Base-by-base conservation (phyloP, 2,113 vertebrate genomes). In the Tautogolabrus adspersus region DNA sequence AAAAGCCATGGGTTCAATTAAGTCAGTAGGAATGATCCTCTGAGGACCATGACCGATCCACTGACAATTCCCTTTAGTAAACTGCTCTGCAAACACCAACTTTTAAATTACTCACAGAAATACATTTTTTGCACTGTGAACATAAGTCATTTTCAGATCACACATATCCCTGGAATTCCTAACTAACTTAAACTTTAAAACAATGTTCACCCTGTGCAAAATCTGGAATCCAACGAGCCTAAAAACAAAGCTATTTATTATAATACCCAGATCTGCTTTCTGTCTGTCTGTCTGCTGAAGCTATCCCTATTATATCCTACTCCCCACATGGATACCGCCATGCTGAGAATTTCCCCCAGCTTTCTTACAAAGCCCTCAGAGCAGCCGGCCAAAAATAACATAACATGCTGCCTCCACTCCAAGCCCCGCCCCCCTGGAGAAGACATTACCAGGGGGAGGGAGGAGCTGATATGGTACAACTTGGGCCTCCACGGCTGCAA, bases 371-470 rank as follows among this genome's bases (percentile, higher is more conserved):
- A 89, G 86, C 91, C 89, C 82, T 85, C 69, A 70, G 88, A 89
- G 89, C 85, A 85, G 88, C 83, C 66, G 18, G 89, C 93, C 92
- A 94, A 92, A 93, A 93, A 94, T 93, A 93, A 93, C 89, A 93
- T 69, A 79, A 91, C 90, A 90, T 88, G 86, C 79, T 72, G 81
- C 83, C 87, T 92, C 82, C 42, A 51, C 82, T 87, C 68, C 64
- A 30, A 60, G 77, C 77, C 83, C 89, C 84, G 19, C 88, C 79
- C 75, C 84, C 77, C 87, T 84, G 90, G 79, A 84, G 88, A 90
- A 88, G 83, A 74, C 84, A 84, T 87, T 84, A 87, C 72, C 34
- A 66, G 79, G 74, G 54, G 10, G 75, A 56, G 21, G 75, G 83
- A 26, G 81, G 79, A 51, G 85, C 34, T n/a, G 61, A 86, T 79